These are phyloP conservation scores for Goniozus legneri DNA, from an alignment of 1,140 invertebrate genomes.

Conservation along the genomic window DNA sequence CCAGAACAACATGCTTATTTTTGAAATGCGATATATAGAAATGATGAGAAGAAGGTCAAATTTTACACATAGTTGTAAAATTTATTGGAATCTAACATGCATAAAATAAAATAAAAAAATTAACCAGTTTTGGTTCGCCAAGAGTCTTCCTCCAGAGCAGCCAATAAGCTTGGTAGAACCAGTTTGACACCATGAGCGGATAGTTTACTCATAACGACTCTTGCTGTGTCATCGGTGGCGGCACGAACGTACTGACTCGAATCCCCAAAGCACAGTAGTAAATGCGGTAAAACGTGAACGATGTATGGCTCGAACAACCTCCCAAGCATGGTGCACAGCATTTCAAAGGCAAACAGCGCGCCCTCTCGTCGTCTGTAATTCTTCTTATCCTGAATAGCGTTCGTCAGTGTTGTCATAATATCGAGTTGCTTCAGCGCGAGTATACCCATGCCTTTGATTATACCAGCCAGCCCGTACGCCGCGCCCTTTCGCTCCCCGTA, in stretches of 20 bases:
- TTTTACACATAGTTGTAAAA: not conserved
- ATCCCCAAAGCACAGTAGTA: slow-evolving; percentile 95
- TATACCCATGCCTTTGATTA: slow-evolving; percentile 95
- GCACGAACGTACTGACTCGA: slow-evolving; percentile 84
- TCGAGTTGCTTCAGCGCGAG: slow-evolving; percentile 91
- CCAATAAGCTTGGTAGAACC: slow-evolving; percentile 85
- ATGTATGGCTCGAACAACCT: slow-evolving; percentile 98
- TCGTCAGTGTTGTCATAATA: slow-evolving; percentile 91
- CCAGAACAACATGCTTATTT: not conserved
- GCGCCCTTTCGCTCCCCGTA: slow-evolving; percentile 95
- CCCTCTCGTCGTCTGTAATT: slow-evolving; percentile 92
- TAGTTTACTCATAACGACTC: slow-evolving; percentile 94
- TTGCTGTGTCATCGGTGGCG: slow-evolving; percentile 92
- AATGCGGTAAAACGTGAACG: slow-evolving; percentile 91
- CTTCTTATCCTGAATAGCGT: slow-evolving; percentile 95
- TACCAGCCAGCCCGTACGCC: slow-evolving; percentile 83
- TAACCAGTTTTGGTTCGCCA: slow-evolving; percentile 97
- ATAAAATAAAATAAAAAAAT: too few species aligned
- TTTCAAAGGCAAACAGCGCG: slow-evolving; percentile 95
- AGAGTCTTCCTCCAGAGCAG: slow-evolving; percentile 93
- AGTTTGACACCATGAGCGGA: slow-evolving; percentile 96
- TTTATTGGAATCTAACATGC: slow-evolving; percentile 5
- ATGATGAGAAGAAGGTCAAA: slow-evolving; percentile 4
- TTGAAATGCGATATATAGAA: slow-evolving; percentile 7
- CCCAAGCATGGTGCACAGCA: slow-evolving; percentile 92